These are phyloP conservation scores for Hipparchia sbordonii DNA, from an alignment of 2,888 invertebrate species.

Conservation along the genomic window DNA sequence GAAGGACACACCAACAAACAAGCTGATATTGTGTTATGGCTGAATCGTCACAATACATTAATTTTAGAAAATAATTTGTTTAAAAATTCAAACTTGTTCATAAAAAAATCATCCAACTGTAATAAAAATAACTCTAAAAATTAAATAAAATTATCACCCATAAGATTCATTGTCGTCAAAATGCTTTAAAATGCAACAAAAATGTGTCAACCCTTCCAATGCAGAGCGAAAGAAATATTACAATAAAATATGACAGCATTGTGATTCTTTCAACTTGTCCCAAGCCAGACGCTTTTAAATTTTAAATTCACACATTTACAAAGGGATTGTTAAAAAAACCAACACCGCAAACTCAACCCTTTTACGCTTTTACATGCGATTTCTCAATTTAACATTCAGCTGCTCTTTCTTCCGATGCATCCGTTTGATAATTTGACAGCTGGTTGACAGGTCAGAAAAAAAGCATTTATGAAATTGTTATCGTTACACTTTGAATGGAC, in stretches of 20 bases:
- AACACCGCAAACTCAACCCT: conserved; percentile 64
- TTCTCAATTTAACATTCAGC: conserved; percentile 70
- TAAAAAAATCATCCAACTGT: neutral
- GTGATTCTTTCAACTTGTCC: conserved; percentile 44
- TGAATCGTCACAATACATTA: neutral
- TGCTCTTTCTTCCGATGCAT: conserved; percentile 59
- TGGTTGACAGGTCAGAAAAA: conserved; percentile 66
- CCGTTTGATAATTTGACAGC: conserved; percentile 74
- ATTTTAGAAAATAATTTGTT: too few relatives aligned
- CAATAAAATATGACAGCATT: conserved; percentile 48
- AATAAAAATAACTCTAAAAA: neutral
- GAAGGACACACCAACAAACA: too few relatives aligned
- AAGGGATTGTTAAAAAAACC: conserved; percentile 66
- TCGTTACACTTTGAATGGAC: conserved; percentile 53
- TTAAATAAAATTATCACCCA: conserved; percentile 9
- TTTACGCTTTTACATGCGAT: conserved; percentile 48
- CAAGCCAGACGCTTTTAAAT: conserved; percentile 51
- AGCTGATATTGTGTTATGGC: neutral
- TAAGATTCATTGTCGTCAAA: conserved; percentile 16
- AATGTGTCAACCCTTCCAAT: conserved; percentile 50
- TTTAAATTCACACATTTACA: conserved; percentile 55
- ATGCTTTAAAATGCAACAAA: conserved; percentile 28
- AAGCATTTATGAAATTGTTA: conserved; percentile 56
- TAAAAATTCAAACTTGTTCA: too few relatives aligned
- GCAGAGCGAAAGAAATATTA: conserved; percentile 47